Conservation (phyloP, 2,797 vertebrate genomes). For the Cryptoblepharus egeriae region DNA sequence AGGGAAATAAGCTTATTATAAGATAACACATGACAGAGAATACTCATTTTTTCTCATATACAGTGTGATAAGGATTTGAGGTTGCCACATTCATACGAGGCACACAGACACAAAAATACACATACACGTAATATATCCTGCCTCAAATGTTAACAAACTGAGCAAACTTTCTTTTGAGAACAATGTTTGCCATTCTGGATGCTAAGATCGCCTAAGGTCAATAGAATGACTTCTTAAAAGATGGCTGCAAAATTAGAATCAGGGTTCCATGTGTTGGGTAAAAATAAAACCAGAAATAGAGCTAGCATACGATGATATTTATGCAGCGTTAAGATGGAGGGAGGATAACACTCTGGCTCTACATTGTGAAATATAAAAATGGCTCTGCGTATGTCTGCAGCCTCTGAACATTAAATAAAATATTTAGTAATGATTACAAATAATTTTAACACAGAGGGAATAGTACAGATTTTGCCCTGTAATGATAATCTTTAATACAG, state of each 20-base stretch:
- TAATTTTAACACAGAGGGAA: constrained; percentile 62
- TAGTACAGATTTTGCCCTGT: constrained; percentile 43
- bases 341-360: neutral
- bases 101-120: neutral
- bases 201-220: neutral
- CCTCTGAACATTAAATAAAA: constrained; percentile 62
- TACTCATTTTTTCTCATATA: constrained; percentile 28
- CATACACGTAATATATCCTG: neutral
- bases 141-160: neutral
- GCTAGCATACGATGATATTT: constrained; percentile 24
- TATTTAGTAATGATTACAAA: constrained; percentile 61
- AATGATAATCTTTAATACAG: constrained; percentile 65
- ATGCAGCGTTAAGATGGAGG: neutral
- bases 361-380: constrained; percentile 38
- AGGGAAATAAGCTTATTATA: constrained; percentile 44
- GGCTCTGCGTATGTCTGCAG: neutral
- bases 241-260: neutral
- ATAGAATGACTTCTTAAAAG: neutral
- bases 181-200: neutral
- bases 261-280: neutral
- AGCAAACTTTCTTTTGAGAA: neutral
- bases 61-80: neutral
- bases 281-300: constrained; percentile 7
- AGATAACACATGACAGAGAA: constrained; percentile 39
- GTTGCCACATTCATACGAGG: no score